Base-by-base conservation (phyloP, 2,888 invertebrate genomes). In the Erebia aethiops region DNA sequence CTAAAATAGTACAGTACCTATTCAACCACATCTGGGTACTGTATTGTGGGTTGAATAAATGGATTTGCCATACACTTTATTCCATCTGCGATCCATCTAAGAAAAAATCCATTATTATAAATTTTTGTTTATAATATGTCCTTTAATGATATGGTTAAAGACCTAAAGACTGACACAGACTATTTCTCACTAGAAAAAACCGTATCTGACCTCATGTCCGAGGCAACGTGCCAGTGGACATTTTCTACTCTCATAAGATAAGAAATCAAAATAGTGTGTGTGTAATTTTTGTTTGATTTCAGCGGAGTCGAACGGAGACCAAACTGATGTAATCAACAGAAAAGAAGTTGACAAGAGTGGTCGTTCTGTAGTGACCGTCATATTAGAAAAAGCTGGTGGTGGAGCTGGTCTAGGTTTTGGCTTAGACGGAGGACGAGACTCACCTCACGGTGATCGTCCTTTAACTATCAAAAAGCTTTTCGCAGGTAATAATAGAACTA, bases 391-490 rank as follows among this genome's bases (percentile, higher is more conserved):
- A 91, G 95, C 82, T 78, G 95, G 82, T 77, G 95, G 84, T 76
- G 98, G 97, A 74, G 96, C 97, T 76, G 98, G 98, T 7, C 95
- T 99, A 70, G 99, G 99, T 66, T 98, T 99, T 88, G 98, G 98
- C 80, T 95, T 99, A 76, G 98, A 98, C 82, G 99, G 99, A 67
- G 99, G 99, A 64, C 96, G 96, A 77, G 98, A 97, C 87, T 98
- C 98, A 35, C 98, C 98, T 8, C 94, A 96, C 73, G 99, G 99
- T 35, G 98, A 98, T 88, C 95, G 96, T 81, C 98, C 98, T 62
- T 95, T 99, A 75, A 95, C 96, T 67, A 96, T 99, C 80, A 98
- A 98, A 90, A 98, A 98, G 93, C 96, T 99, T 78, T 99, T 98
- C 86, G 97, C 97, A 94, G 98, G 98, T 98, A 89, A 60, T 43